phyloP scores from a whole-genome alignment of 2,888 invertebrate species.

The Nasonia oneida region DNA sequence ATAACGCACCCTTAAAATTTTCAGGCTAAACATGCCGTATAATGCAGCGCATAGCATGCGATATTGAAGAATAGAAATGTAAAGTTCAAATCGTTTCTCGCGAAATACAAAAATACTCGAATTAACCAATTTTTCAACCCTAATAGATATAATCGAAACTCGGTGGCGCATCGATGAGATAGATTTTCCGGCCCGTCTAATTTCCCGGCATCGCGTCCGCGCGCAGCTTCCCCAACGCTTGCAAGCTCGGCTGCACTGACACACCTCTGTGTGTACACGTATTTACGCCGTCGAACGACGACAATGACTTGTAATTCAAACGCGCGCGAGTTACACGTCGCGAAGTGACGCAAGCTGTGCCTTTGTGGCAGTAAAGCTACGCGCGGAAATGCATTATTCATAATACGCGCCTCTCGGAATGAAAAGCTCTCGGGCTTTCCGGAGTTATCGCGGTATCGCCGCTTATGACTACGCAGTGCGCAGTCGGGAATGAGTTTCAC shows the following conservation, averaged over 20 bases:
- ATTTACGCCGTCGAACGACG: background rate
- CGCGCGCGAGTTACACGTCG: background rate
- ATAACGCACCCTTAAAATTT: background rate
- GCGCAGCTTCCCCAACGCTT: background rate
- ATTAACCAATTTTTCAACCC: background rate
- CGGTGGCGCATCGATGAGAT: constrained; percentile 26
- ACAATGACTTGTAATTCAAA: constrained; percentile 36
- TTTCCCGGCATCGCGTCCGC: constrained; percentile 26
- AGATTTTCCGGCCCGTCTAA: constrained; percentile 55
- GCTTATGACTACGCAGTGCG: background rate
- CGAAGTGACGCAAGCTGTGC: background rate
- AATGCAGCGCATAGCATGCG: background rate
- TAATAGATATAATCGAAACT: background rate
- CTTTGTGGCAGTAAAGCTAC: background rate
- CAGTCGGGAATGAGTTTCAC: background rate
- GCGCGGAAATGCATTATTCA: constrained; percentile 54
- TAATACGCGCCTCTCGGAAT: constrained; percentile 19
- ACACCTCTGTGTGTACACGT: background rate
- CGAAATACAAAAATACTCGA: background rate
- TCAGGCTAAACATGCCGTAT: background rate
- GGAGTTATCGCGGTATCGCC: background rate
- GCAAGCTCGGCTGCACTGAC: background rate
- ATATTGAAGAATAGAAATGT: background rate
- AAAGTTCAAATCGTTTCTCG: no score
- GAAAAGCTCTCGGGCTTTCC: constrained; percentile 47